These are phyloP conservation scores for Netta rufina DNA, from an alignment of 2,797 vertebrate species.

Conservation along the genomic window DNA sequence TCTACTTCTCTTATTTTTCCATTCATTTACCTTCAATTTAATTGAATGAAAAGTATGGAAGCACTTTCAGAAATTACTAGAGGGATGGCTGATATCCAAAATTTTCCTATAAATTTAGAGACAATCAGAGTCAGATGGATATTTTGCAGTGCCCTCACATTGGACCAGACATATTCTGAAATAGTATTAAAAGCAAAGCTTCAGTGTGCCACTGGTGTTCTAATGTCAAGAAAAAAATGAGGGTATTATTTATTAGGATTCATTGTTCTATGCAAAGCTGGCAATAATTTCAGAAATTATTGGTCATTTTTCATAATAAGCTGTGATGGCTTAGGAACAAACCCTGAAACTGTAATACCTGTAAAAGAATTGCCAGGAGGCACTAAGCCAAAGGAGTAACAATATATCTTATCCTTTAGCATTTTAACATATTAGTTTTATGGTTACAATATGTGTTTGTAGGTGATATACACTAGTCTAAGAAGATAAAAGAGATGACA, in stretches of 20 bases:
- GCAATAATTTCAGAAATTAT: background rate
- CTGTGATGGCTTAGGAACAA: background rate
- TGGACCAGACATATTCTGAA: background rate
- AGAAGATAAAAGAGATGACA: background rate
- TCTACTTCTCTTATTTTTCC: background rate
- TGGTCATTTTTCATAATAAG: background rate
- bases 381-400: background rate
- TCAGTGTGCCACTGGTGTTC: background rate
- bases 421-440: background rate
- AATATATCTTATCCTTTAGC: background rate
- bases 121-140: background rate
- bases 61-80: background rate
- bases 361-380: background rate
- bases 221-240: background rate
- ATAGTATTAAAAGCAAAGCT: background rate
- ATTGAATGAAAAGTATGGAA: fast-evolving
- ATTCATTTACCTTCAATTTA: background rate
- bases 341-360: background rate
- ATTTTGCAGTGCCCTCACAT: background rate
- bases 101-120: background rate
- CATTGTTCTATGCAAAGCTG: background rate
- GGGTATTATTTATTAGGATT: background rate
- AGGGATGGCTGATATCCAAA: background rate
- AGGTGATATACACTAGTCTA: background rate
- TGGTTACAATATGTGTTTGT: background rate